These are phyloP conservation scores for Plectus sambesii DNA, from an alignment of 1,140 invertebrate genomes.

Conservation along the genomic window DNA sequence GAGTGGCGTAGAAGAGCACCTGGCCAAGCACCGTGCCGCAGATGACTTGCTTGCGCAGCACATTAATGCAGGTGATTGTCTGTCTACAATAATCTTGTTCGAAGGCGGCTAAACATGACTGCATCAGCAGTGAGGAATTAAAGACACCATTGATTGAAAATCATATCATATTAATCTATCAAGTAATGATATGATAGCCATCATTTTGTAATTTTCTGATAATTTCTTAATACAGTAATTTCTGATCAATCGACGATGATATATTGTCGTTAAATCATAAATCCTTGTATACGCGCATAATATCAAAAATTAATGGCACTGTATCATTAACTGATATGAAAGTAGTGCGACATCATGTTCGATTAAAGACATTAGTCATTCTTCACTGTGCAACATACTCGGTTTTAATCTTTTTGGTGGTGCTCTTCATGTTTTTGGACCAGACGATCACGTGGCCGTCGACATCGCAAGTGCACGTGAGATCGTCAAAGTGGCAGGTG, in stretches of 20 bases:
- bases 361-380: too few relatives aligned
- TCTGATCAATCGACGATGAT: background rate
- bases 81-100: slow-evolving; percentile 24
- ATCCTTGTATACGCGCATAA: too few relatives aligned
- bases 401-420: slow-evolving; percentile 20
- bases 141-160: too few relatives aligned
- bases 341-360: background rate
- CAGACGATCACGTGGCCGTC: slow-evolving; percentile 29
- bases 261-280: too few relatives aligned
- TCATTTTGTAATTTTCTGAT: background rate
- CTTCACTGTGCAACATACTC: too few relatives aligned
- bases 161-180: too few relatives aligned
- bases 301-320: too few relatives aligned
- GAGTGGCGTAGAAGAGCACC: slow-evolving; percentile 27
- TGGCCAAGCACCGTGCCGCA: slow-evolving; percentile 31
- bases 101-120: background rate
- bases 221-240: background rate
- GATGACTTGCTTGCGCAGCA: slow-evolving; percentile 31
- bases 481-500: slow-evolving; percentile 30
- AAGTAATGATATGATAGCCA: too few relatives aligned
- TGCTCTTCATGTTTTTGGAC: slow-evolving; percentile 32
- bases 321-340: slow-evolving; percentile 14
- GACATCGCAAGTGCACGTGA: slow-evolving; percentile 25
- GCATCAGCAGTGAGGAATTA: too few relatives aligned
- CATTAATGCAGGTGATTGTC: slow-evolving; percentile 24